phyloP scores from a whole-genome alignment of 1,140 invertebrate species.

The Papilio xuthus region DNA sequence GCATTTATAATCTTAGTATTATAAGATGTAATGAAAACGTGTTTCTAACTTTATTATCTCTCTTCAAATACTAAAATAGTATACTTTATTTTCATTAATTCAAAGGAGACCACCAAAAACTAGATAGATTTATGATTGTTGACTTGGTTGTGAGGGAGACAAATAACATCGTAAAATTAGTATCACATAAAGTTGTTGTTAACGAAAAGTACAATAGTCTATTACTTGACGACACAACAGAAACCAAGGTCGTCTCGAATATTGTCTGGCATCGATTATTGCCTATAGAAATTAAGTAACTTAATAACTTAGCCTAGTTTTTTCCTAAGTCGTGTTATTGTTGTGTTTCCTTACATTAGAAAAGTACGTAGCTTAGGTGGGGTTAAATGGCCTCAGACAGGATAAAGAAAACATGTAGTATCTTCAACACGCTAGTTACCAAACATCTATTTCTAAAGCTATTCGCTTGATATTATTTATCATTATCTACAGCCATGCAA shows the following conservation, averaged over 20 bases:
- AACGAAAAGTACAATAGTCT: background rate
- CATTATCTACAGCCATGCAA: too few relatives aligned
- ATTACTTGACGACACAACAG: background rate
- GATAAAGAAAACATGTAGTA: too few relatives aligned
- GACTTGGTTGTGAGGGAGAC: background rate
- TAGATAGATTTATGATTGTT: background rate
- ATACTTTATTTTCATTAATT: too few relatives aligned
- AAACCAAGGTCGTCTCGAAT: background rate
- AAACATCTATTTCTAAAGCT: too few relatives aligned
- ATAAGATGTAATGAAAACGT: background rate
- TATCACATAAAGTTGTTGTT: slow-evolving; percentile 6
- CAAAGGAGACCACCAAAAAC: background rate
- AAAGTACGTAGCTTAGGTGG: too few relatives aligned
- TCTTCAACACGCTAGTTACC: too few relatives aligned
- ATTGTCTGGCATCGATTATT: slow-evolving; percentile 5
- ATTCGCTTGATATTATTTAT: too few relatives aligned
- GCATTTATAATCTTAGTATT: too few relatives aligned
- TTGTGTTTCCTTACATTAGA: too few relatives aligned
- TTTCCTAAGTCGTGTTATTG: too few relatives aligned
- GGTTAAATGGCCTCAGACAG: too few relatives aligned
- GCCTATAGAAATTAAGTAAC: background rate
- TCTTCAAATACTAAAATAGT: background rate
- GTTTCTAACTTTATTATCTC: background rate
- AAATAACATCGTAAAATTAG: slow-evolving; percentile 27
- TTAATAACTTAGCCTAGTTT: background rate